Base-by-base conservation (phyloP, 2,113 vertebrate species). In the Barbus barbus region DNA sequence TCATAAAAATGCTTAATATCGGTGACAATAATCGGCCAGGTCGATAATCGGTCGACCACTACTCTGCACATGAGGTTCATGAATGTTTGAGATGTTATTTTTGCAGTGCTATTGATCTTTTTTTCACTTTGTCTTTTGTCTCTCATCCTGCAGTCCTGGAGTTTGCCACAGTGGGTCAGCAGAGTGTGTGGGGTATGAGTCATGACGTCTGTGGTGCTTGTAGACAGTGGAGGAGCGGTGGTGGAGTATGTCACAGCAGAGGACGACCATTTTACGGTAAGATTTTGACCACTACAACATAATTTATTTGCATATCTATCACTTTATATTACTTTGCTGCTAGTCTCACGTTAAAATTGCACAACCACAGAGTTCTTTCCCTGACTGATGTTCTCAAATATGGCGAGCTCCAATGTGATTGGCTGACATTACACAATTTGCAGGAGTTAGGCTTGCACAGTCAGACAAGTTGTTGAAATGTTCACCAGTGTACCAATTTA, bases 201-300 rank as follows among this genome's bases (percentile, higher is more conserved):
- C 91, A 98, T 99, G 98, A 95, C 96, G 90, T 98, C 98, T 48
- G 96, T 96, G 91, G 92, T 95, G 86, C 94, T 96, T 90, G 93
- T 97, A 87, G 96, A 97, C 92, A 93, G 90, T 83, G 97, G 96
- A 90, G 96, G 96, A 85, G 89, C 94, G 13, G 85, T 93, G 89
- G 93, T 96, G 93, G 96, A 97, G 90, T 96, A 97, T 24, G 92
- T 96, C 89, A 94, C 94, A 85, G 96, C 94, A 80, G 93, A 95
- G 87, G 95, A 97, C 89, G 95, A 93, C 74, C 88, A 53, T 71
- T 71, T 71, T 24, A 22, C 20, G 80, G 80, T 82, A 56, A 82
- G 63, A 48, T 4, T 28, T 22, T 58, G 2, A n/a, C 75, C 33
- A 11, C 77, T 44, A 63, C n/a, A 79, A 53, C n/a, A 38, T 12